Evolutionary conservation across 92 coral and sea anemone species (phyloP).

Genomic region (Zoanthus sansibaricus): DNA sequence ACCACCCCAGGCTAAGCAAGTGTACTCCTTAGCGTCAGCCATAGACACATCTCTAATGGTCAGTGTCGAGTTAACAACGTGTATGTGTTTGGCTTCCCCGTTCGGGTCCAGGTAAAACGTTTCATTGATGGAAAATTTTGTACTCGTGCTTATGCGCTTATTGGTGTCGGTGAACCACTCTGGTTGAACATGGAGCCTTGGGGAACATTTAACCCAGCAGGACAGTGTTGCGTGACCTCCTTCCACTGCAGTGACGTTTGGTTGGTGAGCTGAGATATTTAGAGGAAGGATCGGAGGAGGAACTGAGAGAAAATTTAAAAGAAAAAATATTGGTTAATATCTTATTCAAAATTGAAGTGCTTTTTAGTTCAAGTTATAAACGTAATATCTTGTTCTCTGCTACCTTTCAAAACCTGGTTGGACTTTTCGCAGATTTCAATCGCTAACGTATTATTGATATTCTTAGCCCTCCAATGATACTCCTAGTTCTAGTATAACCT

Average conservation of each 20-base stretch:
- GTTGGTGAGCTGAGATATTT: background rate
- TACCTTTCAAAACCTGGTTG: too few species aligned
- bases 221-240: slow-evolving; percentile 4
- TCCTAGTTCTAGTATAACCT: too few species aligned
- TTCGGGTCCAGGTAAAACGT: slow-evolving; percentile 25
- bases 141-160: background rate
- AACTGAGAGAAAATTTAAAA: background rate
- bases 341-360: too few species aligned
- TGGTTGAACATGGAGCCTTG: background rate
- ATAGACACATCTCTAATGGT: slow-evolving; percentile 18
- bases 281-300: background rate
- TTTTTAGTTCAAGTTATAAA: too few species aligned
- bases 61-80: slow-evolving; percentile 15
- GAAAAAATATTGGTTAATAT: too few species aligned
- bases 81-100: background rate
- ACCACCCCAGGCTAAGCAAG: slow-evolving; percentile 1
- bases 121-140: background rate
- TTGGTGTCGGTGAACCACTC: slow-evolving; percentile 1
- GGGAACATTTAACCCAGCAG: slow-evolving; percentile 3
- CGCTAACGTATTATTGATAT: too few species aligned
- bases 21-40: background rate
- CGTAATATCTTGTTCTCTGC: too few species aligned
- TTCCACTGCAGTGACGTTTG: slow-evolving; percentile 15
- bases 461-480: too few species aligned
- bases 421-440: too few species aligned